phyloP scores from a whole-genome alignment of 2,888 invertebrate genomes.

The Heliothis peltigera region DNA sequence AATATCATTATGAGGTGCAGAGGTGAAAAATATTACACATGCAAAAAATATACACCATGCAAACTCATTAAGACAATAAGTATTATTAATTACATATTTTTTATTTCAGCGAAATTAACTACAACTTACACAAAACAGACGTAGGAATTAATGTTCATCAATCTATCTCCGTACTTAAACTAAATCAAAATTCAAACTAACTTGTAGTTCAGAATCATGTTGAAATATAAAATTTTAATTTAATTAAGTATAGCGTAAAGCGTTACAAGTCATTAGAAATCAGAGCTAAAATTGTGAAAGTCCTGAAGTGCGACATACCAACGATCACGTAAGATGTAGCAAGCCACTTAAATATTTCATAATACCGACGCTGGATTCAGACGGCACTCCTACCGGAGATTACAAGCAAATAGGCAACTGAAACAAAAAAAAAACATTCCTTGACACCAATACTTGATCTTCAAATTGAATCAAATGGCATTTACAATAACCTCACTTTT shows the following conservation, averaged over 20 bases:
- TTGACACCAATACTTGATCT: not conserved
- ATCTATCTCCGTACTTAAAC: too few relatives aligned
- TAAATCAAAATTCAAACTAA: too few relatives aligned
- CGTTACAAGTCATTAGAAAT: conserved; percentile 39
- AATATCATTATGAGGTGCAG: too few relatives aligned
- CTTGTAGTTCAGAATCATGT: too few relatives aligned
- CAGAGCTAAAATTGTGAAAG: conserved; percentile 50
- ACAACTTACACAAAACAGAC: too few relatives aligned
- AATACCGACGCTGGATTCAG: conserved; percentile 15
- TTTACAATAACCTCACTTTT: conserved; percentile 2
- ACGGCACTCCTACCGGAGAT: conserved; percentile 1
- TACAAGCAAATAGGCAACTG: not conserved
- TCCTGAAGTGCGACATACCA: conserved; percentile 38
- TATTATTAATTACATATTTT: too few relatives aligned
- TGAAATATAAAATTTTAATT: too few relatives aligned
- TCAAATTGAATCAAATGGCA: not conserved
- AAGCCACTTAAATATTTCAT: conserved; percentile 43
- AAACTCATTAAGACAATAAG: too few relatives aligned
- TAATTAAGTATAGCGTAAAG: conserved; percentile 1
- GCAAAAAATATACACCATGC: too few relatives aligned
- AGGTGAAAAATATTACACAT: too few relatives aligned
- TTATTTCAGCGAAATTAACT: too few relatives aligned
- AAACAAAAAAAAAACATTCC: not conserved
- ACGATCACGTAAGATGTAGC: conserved; percentile 48
- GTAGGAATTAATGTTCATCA: too few relatives aligned